Conservation (phyloP, 2,888 invertebrate species). For the Lasioglossum vierecki region DNA sequence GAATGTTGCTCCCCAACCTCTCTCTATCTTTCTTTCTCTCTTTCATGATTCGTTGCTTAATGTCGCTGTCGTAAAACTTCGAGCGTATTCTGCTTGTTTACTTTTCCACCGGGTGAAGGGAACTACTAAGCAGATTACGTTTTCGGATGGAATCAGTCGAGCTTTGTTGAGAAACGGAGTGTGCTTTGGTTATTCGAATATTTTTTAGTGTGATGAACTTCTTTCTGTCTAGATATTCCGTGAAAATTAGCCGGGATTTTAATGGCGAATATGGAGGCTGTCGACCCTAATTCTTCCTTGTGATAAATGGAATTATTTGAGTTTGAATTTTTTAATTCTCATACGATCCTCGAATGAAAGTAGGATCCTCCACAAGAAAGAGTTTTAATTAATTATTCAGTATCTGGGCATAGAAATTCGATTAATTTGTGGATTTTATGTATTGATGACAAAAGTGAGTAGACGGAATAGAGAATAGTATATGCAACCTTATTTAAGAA, state of each 20-base stretch:
- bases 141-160: not conserved
- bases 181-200: not conserved
- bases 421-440: not conserved
- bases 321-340: not conserved
- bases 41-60: slow-evolving; percentile 31
- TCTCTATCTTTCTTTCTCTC: slow-evolving; percentile 1
- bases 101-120: not conserved
- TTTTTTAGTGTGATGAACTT: not conserved
- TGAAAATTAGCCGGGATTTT: no score
- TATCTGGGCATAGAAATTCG: not conserved
- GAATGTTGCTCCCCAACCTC: not conserved
- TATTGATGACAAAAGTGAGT: not conserved
- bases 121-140: not conserved
- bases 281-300: not conserved
- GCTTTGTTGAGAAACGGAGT: not conserved
- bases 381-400: not conserved
- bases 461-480: no score
- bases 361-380: not conserved
- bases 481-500: no score
- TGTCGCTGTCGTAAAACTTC: slow-evolving; percentile 24
- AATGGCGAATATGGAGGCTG: not conserved
- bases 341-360: not conserved
- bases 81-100: slow-evolving; percentile 6
- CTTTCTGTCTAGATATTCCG: not conserved
- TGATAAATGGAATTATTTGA: not conserved